Conservation (phyloP, 2,797 vertebrate genomes). For the Onychomys arenicola region DNA sequence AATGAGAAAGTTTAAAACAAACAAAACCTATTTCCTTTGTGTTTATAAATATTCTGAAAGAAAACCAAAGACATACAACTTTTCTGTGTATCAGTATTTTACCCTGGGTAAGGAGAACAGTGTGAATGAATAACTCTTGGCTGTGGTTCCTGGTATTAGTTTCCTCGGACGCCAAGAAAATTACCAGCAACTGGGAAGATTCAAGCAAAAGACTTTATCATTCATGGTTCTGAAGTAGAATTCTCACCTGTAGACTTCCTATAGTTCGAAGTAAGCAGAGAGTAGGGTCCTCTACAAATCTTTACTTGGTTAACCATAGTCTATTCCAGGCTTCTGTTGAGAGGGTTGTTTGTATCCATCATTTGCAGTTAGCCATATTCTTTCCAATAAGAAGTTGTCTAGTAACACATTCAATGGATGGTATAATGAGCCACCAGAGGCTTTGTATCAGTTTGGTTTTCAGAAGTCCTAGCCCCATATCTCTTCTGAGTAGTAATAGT, state of each 20-base stretch:
- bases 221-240: background rate
- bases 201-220: background rate
- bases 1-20: background rate
- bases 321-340: background rate
- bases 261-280: background rate
- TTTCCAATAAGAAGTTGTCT: background rate
- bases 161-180: background rate
- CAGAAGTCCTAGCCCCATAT: background rate
- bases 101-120: fast-evolving
- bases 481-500: background rate
- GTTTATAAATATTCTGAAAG: background rate
- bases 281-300: background rate
- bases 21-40: background rate
- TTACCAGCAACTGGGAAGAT: background rate
- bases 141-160: background rate
- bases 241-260: background rate
- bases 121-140: background rate
- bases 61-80: background rate
- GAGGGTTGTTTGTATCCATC: background rate
- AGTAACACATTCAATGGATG: background rate
- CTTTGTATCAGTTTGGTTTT: background rate
- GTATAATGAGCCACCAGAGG: background rate
- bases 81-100: background rate
- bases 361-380: background rate
- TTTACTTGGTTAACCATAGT: background rate